phyloP scores from a whole-genome alignment of 1,140 invertebrate species.

The Procambarus clarkii region DNA sequence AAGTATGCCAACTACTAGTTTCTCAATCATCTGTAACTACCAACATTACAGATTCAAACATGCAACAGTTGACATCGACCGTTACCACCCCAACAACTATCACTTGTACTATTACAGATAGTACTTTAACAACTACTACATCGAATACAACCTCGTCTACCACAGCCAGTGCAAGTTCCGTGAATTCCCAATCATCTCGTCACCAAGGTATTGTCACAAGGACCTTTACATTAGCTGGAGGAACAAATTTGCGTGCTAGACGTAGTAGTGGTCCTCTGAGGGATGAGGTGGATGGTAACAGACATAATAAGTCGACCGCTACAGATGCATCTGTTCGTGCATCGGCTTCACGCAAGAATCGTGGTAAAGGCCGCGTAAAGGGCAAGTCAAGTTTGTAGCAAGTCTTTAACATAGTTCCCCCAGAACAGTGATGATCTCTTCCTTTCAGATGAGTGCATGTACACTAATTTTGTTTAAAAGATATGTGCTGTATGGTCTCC shows the following conservation, averaged over 20 bases:
- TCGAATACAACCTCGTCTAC: neutral
- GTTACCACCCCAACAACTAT: neutral
- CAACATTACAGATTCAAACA: neutral
- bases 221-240: slow-evolving; percentile 20
- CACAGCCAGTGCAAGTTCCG: neutral
- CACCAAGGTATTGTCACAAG: slow-evolving; percentile 25
- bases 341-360: neutral
- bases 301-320: neutral
- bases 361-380: slow-evolving; percentile 3
- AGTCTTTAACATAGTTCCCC: too few species aligned
- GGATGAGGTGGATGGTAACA: neutral
- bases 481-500: too few species aligned
- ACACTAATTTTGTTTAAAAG: too few species aligned
- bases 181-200: neutral
- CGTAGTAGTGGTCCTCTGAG: neutral
- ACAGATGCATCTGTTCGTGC: neutral
- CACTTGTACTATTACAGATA: neutral
- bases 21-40: neutral
- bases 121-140: neutral
- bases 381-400: neutral
- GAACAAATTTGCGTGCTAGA: neutral
- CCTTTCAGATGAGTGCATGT: too few species aligned
- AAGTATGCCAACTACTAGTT: neutral
- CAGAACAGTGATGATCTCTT: too few species aligned
- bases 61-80: neutral